These are phyloP conservation scores for Eonycteris spelaea DNA, from an alignment of 2,113 vertebrate genomes.

Conservation along the genomic window DNA sequence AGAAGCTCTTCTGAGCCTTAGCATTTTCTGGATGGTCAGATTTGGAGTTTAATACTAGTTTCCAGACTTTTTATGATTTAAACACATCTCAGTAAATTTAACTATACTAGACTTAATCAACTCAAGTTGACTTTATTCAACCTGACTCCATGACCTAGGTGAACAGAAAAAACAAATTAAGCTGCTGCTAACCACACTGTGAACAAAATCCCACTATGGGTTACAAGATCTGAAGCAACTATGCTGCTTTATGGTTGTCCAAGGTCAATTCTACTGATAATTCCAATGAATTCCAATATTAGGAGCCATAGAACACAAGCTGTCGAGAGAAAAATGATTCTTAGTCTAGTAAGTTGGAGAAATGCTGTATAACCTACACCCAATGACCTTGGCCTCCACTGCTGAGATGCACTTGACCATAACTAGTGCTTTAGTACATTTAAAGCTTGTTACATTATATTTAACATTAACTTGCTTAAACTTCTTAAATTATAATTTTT, in stretches of 20 bases:
- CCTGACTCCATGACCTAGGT: background rate
- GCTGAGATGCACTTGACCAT: background rate
- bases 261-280: background rate
- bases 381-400: background rate
- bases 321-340: background rate
- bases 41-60: background rate
- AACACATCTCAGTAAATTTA: conserved; percentile 30
- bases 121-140: background rate
- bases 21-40: background rate
- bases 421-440: background rate
- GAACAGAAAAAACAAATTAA: background rate
- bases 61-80: background rate
- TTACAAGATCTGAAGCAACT: background rate
- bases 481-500: background rate
- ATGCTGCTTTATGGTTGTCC: background rate
- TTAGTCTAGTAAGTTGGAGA: background rate
- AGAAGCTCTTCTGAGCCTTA: background rate
- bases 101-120: background rate
- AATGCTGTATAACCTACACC: accelerated
- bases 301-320: background rate
- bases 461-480: background rate
- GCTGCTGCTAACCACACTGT: background rate
- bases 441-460: background rate
- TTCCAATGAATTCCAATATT: background rate
- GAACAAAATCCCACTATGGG: background rate